phyloP scores from a whole-genome alignment of 2,797 vertebrate genomes.

The Ficedula albicollis region DNA sequence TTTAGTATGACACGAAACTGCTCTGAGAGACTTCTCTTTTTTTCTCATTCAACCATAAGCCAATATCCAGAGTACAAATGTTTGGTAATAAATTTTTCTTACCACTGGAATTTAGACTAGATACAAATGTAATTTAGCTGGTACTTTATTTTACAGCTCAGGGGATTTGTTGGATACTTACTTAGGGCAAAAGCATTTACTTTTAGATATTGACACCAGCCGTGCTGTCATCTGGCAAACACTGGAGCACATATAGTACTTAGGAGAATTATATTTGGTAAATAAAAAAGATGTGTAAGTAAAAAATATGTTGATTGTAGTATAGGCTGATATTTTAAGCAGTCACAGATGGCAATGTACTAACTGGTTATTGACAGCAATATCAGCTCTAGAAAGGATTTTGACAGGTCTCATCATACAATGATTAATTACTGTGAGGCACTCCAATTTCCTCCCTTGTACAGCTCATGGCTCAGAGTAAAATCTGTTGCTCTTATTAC shows the following conservation, averaged over 20 bases:
- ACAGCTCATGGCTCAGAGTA: conserved; percentile 76
- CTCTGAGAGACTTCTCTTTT: background rate
- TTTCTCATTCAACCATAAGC: background rate
- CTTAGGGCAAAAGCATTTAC: background rate
- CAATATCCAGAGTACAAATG: conserved; percentile 8
- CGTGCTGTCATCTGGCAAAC: conserved; percentile 16
- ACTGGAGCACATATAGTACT: background rate
- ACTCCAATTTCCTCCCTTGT: conserved; percentile 89
- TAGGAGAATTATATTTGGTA: conserved; percentile 47
- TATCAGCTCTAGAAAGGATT: conserved; percentile 86
- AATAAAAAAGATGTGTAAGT: conserved; percentile 66
- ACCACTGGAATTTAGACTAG: background rate
- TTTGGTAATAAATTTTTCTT: conserved; percentile 44
- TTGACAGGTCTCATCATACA: conserved; percentile 89
- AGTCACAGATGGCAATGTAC: conserved; percentile 81
- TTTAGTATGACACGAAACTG: background rate
- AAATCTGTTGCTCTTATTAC: conserved; percentile 84
- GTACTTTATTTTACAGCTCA: conserved; percentile 19
- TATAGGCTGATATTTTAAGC: conserved; percentile 79
- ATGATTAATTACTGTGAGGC: conserved; percentile 96
- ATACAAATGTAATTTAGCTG: conserved; percentile 20
- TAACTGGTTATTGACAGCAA: conserved; percentile 87
- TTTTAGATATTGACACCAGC: conserved; percentile 11
- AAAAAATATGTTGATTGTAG: conserved; percentile 69
- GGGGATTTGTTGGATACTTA: conserved; percentile 11